Evolutionary conservation across 2,888 invertebrate genomes (phyloP), one percentile per base, ranked within the genome.

Genomic region (Aproaerema taeniolella): DNA sequence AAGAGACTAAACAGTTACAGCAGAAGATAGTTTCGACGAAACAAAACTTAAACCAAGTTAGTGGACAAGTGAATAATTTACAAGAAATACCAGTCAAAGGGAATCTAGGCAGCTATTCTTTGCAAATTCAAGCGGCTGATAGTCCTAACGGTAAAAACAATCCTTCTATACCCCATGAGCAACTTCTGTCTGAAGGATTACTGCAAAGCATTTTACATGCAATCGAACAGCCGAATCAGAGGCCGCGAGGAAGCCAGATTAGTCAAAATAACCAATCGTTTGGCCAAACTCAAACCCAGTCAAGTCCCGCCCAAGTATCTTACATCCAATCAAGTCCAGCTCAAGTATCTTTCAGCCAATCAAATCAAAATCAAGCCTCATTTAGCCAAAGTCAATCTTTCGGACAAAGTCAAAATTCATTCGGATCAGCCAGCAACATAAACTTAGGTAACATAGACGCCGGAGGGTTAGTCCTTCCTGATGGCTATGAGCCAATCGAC

Each of bases 141-240:
- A 58, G 85, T 65, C 49, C 60, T 2, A 62, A 64, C 31, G 83
- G 86, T 0, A 85, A 87, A 45, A 68, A 72, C 12, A 77, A 82
- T 6, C 85, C 88, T 0, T 49, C 88, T 60, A 70, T 82, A 13
- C 90, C 93, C 8, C 95, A 95, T 54, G 92, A 92, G 9, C 93
- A 94, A 65, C 88, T 95, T 0, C 71, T 95, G 0, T 94, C 94
- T 0, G 92, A 94, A 61, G 94, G 93, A 1, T 79, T 95, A 0
- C 68, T 95, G 1, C 94, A 95, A 62, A 93, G 94, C 37, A 94
- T 95, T 40, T 68, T 95, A 1, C 91, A 93, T 45, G 95, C 95
- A 0, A 94, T 95, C 33, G 95, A 95, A 60, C 91, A 94, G 47
- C 93, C 93, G 0, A 28, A 0, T 11, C 37, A 33, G 29, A 46